A percentile compares a stretch with the other conserved stretches of the same genome.
phyloP scores from a whole-genome alignment of 1,140 invertebrate species.

The Formica exsecta region DNA sequence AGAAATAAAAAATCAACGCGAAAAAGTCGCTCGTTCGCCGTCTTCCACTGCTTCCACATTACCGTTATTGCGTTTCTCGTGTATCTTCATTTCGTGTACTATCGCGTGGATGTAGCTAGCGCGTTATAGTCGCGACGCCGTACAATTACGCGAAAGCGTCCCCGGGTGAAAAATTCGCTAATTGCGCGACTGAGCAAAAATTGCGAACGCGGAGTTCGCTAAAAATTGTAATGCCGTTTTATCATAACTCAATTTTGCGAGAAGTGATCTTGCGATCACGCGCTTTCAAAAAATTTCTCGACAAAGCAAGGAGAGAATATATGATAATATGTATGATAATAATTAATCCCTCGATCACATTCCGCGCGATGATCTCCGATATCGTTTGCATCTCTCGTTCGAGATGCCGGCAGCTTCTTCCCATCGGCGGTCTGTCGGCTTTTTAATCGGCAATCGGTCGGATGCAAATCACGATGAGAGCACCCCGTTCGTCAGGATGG shows the following conservation, averaged over 20 bases:
- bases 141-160: conserved; percentile 40
- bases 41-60: conserved; percentile 20
- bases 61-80: conserved; percentile 23
- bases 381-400: background rate
- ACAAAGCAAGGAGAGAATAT: background rate
- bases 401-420: background rate
- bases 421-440: background rate
- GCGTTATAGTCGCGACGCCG: background rate
- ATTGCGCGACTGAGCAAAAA: conserved; percentile 35
- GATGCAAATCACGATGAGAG: background rate
- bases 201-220: background rate
- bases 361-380: background rate
- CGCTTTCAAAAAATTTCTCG: background rate
- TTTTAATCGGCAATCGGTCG: conserved; percentile 18
- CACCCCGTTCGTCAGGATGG: background rate
- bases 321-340: background rate
- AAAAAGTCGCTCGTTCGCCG: background rate
- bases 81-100: conserved; percentile 34
- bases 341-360: background rate
- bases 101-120: conserved; percentile 1
- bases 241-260: background rate
- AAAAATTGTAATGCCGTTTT: conserved; percentile 1
- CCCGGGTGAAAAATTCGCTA: conserved; percentile 44
- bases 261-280: background rate
- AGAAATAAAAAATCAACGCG: background rate